phyloP scores from a whole-genome alignment of 2,888 invertebrate species.

The Syritta pipiens region DNA sequence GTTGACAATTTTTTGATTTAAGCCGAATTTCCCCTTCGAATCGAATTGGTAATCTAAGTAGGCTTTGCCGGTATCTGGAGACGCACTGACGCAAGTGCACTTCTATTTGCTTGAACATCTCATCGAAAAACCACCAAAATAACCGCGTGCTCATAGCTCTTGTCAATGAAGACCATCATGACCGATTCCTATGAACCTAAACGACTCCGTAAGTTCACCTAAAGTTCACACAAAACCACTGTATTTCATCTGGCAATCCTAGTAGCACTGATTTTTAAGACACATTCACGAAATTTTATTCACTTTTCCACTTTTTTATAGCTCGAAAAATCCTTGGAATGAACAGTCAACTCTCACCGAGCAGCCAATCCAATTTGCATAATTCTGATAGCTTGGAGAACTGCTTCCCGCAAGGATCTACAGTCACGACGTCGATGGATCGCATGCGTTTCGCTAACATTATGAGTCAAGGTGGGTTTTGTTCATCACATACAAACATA shows the following conservation, averaged over 20 bases:
- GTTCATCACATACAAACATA: background rate
- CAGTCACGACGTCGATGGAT: constrained; percentile 69
- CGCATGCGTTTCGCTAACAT: constrained; percentile 72
- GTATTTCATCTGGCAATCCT: constrained; percentile 12
- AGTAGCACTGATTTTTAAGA: constrained; percentile 24
- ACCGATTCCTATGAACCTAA: constrained; percentile 5
- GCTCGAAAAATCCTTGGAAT: constrained; percentile 74
- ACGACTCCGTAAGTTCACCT: constrained; percentile 37
- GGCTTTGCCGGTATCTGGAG: background rate
- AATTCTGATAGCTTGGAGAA: constrained; percentile 37
- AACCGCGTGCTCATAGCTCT: background rate
- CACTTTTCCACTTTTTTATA: constrained; percentile 44
- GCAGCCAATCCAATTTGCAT: constrained; percentile 8
- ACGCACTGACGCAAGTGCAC: constrained; percentile 1
- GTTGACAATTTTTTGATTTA: constrained; percentile 34
- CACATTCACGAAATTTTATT: constrained; percentile 7
- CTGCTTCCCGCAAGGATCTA: background rate
- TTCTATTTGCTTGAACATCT: background rate
- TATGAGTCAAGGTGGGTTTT: constrained; percentile 72
- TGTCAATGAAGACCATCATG: background rate
- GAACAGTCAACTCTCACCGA: constrained; percentile 61
- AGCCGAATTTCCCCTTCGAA: constrained; percentile 11
- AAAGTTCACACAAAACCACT: constrained; percentile 26
- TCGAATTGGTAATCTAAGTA: constrained; percentile 8
- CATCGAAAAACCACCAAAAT: background rate